Conservation (phyloP, 92 coral and sea anemone species). For the Paragorgia papillata region DNA sequence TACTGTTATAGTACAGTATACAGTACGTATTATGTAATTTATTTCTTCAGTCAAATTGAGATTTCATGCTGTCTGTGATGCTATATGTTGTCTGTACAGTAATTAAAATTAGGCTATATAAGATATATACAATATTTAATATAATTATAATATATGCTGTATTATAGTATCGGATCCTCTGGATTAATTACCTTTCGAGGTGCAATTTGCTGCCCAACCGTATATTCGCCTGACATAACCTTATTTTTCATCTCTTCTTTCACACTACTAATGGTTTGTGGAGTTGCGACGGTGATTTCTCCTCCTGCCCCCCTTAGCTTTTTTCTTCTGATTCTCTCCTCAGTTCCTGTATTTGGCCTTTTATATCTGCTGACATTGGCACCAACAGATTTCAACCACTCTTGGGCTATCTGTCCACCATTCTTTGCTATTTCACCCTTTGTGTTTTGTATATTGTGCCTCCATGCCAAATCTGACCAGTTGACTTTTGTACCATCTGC, state of each 20-base stretch:
- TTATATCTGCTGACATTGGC: conserved; percentile 54
- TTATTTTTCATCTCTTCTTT: conserved; percentile 33
- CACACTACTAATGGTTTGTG: conserved; percentile 33
- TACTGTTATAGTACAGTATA: neutral
- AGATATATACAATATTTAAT: no score
- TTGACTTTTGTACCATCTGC: conserved; percentile 64
- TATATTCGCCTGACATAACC: conserved; percentile 46
- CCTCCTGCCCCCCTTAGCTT: conserved; percentile 59
- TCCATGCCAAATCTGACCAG: conserved; percentile 62
- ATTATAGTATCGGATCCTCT: no score
- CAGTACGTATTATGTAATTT: neutral
- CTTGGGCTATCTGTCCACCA: conserved; percentile 65
- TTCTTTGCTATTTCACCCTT: conserved; percentile 66
- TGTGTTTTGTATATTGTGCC: conserved; percentile 51
- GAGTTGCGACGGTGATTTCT: conserved; percentile 58
- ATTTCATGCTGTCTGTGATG: no score
- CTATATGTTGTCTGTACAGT: no score
- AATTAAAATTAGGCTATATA: no score
- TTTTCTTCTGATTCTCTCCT: conserved; percentile 45
- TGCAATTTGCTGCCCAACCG: conserved; percentile 62
- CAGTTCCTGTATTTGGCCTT: conserved; percentile 1
- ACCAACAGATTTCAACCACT: conserved; percentile 51
- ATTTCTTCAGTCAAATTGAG: neutral
- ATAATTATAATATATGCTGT: no score
- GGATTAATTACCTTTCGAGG: conserved; percentile 49